These are phyloP conservation scores for Rhynchophorus ferrugineus DNA, from an alignment of 1,140 invertebrate genomes.

Conservation along the genomic window DNA sequence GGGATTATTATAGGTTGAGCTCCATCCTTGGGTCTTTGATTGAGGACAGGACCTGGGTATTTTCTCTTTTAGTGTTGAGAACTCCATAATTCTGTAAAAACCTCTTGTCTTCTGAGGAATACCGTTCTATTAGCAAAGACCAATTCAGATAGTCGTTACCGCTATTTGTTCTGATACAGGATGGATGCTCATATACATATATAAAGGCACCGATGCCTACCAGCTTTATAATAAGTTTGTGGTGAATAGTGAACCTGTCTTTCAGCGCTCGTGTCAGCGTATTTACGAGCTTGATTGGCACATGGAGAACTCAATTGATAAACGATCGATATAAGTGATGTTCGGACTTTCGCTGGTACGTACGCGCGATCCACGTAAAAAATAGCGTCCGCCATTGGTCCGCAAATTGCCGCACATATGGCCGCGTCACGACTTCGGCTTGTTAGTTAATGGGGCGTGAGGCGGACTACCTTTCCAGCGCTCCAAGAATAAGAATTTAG, in stretches of 20 bases:
- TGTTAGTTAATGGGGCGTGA: slow-evolving; percentile 23
- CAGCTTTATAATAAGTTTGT: background rate
- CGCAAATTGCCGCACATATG: slow-evolving; percentile 21
- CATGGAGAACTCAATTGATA: slow-evolving; percentile 14
- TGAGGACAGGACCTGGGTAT: too few relatives aligned
- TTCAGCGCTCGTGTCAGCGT: slow-evolving; percentile 1
- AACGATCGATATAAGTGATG: slow-evolving; percentile 17
- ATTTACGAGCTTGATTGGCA: slow-evolving; percentile 15
- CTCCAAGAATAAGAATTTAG: slow-evolving; percentile 16
- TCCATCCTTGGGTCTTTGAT: too few relatives aligned
- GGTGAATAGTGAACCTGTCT: slow-evolving; percentile 1
- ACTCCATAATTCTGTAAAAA: too few relatives aligned
- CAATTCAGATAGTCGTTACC: too few relatives aligned
- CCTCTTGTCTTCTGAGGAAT: too few relatives aligned
- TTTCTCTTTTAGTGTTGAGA: too few relatives aligned
- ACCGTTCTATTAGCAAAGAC: too few relatives aligned
- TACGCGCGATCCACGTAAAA: slow-evolving; percentile 18
- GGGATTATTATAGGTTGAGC: too few relatives aligned
- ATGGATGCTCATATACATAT: too few relatives aligned
- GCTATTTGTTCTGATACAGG: too few relatives aligned
- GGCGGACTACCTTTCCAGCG: slow-evolving; percentile 11
- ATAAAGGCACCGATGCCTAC: background rate
- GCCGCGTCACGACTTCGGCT: slow-evolving; percentile 19
- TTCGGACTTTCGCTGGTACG: slow-evolving; percentile 15
- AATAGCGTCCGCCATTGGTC: slow-evolving; percentile 16